phyloP scores from a whole-genome alignment of 37 sponge, comb jelly and placozoan genomes.

The Crambe crambe region DNA sequence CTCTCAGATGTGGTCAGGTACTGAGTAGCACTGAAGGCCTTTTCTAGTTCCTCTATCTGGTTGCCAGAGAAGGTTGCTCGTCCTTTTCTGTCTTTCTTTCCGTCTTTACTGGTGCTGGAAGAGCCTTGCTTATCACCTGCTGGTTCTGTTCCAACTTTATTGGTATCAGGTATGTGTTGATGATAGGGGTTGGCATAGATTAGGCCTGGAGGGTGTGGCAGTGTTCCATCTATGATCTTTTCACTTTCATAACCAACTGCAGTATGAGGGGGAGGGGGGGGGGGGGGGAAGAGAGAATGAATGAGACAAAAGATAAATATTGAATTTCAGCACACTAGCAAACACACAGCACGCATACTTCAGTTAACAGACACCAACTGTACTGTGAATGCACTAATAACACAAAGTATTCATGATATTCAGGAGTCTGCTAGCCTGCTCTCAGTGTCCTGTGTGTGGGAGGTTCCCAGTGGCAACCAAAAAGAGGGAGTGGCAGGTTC shows the following conservation, averaged over 20 bases:
- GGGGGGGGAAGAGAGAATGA: no score
- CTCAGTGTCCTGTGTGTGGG: neutral
- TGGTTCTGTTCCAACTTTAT: neutral
- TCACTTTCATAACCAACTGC: slow-evolving; percentile 60
- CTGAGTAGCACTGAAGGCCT: slow-evolving; percentile 73
- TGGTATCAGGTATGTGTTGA: neutral
- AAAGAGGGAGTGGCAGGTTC: slow-evolving; percentile 6
- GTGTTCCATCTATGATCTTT: neutral
- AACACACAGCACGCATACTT: no score
- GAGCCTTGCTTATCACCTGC: slow-evolving; percentile 2
- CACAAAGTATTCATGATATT: neutral
- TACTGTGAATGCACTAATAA: neutral
- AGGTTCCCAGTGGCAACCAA: slow-evolving; percentile 4
- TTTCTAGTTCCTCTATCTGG: slow-evolving; percentile 84
- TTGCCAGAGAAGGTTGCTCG: slow-evolving; percentile 75
- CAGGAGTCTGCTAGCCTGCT: neutral
- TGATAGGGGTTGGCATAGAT: slow-evolving; percentile 27
- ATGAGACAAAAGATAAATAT: no score
- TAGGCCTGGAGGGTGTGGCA: slow-evolving; percentile 37
- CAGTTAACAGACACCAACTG: no score
- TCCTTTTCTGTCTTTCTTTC: slow-evolving; percentile 66
- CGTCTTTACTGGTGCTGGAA: slow-evolving; percentile 27
- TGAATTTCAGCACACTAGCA: neutral
- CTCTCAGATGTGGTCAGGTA: slow-evolving; percentile 78
- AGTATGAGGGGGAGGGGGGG: neutral